Conservation (phyloP, 1,140 invertebrate genomes). For the Microplitis mediator region DNA sequence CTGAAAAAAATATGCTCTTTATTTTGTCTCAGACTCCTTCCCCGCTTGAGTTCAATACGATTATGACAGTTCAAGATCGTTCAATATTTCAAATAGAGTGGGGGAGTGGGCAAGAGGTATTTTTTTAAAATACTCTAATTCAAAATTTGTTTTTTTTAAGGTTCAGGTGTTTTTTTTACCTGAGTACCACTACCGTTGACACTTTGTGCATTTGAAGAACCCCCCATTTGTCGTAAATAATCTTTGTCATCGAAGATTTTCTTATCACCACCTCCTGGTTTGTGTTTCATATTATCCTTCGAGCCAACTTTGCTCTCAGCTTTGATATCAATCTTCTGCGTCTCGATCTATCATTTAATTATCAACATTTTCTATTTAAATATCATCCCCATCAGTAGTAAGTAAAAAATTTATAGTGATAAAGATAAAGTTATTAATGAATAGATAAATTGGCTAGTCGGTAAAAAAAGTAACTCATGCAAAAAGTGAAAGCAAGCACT, state of each 20-base stretch:
- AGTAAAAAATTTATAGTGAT: neutral
- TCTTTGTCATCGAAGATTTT: slow-evolving; percentile 95
- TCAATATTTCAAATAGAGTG: too few species aligned
- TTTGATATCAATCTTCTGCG: slow-evolving; percentile 84
- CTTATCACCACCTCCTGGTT: slow-evolving; percentile 90
- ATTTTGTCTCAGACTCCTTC: too few species aligned
- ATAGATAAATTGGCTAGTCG: too few species aligned
- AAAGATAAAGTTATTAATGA: neutral
- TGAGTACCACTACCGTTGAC: slow-evolving; percentile 70
- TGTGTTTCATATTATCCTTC: slow-evolving; percentile 91
- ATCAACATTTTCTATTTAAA: slow-evolving; percentile 27
- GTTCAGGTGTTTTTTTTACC: slow-evolving; percentile 55
- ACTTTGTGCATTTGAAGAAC: slow-evolving; percentile 66
- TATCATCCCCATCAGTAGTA: neutral
- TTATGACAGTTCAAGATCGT: too few species aligned
- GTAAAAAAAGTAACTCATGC: neutral
- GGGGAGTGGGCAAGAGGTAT: too few species aligned
- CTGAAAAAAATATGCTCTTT: too few species aligned
- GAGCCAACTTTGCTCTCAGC: slow-evolving; percentile 89
- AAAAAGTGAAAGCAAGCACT: neutral
- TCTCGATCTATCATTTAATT: slow-evolving; percentile 76
- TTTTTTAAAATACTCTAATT: neutral
- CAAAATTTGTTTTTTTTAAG: neutral
- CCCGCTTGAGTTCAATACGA: too few species aligned
- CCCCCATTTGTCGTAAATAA: slow-evolving; percentile 81